phyloP scores from a whole-genome alignment of 2,888 invertebrate species.

The Xestia ashworthii region DNA sequence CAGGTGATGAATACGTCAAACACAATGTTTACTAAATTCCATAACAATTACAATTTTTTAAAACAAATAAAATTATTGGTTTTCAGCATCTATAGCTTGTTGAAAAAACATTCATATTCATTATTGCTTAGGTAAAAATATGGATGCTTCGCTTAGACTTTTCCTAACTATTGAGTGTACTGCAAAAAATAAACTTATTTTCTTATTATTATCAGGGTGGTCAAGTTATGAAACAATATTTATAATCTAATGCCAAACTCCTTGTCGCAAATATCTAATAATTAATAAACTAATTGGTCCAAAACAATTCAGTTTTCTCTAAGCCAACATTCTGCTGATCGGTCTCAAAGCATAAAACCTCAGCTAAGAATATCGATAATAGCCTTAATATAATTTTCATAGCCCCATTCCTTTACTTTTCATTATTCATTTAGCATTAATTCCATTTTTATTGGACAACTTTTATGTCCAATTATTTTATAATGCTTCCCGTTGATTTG shows the following conservation, averaged over 20 bases:
- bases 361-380: slow-evolving; percentile 64
- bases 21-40: no score
- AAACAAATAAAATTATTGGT: no score
- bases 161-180: background rate
- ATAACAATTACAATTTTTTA: no score
- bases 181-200: slow-evolving; percentile 5
- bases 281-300: no score
- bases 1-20: no score
- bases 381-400: slow-evolving; percentile 69
- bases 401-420: slow-evolving; percentile 62
- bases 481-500: slow-evolving; percentile 60
- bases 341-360: slow-evolving; percentile 58
- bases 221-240: no score
- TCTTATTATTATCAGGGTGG: no score
- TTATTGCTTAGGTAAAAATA: background rate
- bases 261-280: no score
- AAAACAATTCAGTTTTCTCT: slow-evolving; percentile 24
- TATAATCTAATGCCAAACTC: no score
- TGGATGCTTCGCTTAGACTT: no score
- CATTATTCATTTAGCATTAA: slow-evolving; percentile 68
- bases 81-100: no score
- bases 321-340: slow-evolving; percentile 49
- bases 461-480: slow-evolving; percentile 68
- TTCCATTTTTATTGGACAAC: slow-evolving; percentile 63
- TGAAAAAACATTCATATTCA: no score